Conservation (phyloP, 2,113 vertebrate species). For the Cettia cetti region DNA sequence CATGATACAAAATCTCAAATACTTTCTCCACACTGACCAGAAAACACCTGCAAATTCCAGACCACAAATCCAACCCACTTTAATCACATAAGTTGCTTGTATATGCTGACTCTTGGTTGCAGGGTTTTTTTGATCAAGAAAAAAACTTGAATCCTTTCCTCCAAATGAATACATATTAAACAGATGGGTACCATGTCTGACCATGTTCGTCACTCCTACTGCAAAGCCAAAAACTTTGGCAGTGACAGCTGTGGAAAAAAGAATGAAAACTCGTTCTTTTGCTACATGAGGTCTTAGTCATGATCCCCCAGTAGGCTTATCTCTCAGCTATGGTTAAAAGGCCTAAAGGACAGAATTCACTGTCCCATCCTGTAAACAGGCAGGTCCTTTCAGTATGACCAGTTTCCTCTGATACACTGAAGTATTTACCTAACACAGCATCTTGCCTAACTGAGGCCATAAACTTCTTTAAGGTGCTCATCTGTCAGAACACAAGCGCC, state of each 20-base stretch:
- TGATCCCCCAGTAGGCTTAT: neutral
- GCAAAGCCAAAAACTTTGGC: neutral
- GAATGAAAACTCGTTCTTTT: neutral
- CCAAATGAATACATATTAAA: neutral
- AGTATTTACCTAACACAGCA: neutral
- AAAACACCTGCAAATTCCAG: neutral
- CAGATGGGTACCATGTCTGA: neutral
- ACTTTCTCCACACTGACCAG: neutral
- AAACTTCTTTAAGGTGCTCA: neutral
- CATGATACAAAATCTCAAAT: neutral
- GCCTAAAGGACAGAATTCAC: neutral
- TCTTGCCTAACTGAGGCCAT: neutral
- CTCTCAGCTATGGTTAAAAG: neutral
- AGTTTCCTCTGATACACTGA: neutral
- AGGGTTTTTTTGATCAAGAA: neutral
- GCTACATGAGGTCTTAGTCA: neutral
- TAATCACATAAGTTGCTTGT: neutral
- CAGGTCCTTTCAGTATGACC: neutral
- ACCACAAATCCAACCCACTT: neutral
- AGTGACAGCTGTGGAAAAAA: neutral
- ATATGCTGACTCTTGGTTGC: rapidly evolving
- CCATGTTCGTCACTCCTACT: neutral
- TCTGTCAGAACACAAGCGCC: neutral
- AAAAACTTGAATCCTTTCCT: neutral
- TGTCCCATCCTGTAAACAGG: neutral